These are phyloP conservation scores for Thymallus thymallus DNA, from an alignment of 2,113 vertebrate genomes.

Conservation along the genomic window DNA sequence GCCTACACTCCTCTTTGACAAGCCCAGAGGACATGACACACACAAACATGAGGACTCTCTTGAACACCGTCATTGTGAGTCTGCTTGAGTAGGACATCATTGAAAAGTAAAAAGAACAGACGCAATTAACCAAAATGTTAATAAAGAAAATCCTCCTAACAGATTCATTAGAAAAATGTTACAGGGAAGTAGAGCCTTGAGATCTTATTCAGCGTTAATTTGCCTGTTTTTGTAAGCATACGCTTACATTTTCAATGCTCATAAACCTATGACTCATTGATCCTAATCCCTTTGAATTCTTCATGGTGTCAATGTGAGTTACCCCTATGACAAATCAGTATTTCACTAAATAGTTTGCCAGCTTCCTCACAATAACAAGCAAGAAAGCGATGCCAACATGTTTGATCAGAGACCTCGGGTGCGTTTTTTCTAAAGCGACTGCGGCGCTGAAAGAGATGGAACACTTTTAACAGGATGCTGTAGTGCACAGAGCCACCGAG, in stretches of 20 bases:
- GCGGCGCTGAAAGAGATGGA: conserved; percentile 27
- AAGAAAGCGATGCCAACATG: too few species aligned
- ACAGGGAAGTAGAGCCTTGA: too few species aligned
- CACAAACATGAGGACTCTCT: background rate
- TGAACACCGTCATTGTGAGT: background rate
- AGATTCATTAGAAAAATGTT: too few species aligned
- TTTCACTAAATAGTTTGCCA: background rate
- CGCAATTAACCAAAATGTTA: too few species aligned
- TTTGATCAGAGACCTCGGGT: too few species aligned
- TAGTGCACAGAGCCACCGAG: conserved; percentile 16
- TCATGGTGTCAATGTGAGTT: conserved; percentile 24
- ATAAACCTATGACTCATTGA: too few species aligned
- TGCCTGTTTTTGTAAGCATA: too few species aligned
- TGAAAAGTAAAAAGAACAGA: too few species aligned
- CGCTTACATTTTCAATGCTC: too few species aligned
- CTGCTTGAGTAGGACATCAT: too few species aligned
- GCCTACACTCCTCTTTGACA: background rate
- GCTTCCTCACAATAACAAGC: background rate
- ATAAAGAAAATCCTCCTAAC: too few species aligned
- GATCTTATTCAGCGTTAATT: too few species aligned
- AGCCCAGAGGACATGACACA: background rate
- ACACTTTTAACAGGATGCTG: conserved; percentile 9
- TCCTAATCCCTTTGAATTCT: background rate
- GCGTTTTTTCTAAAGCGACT: background rate
- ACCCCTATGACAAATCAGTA: conserved; percentile 19